phyloP scores from a whole-genome alignment of 2,113 vertebrate species.

The Clarias gariepinus region DNA sequence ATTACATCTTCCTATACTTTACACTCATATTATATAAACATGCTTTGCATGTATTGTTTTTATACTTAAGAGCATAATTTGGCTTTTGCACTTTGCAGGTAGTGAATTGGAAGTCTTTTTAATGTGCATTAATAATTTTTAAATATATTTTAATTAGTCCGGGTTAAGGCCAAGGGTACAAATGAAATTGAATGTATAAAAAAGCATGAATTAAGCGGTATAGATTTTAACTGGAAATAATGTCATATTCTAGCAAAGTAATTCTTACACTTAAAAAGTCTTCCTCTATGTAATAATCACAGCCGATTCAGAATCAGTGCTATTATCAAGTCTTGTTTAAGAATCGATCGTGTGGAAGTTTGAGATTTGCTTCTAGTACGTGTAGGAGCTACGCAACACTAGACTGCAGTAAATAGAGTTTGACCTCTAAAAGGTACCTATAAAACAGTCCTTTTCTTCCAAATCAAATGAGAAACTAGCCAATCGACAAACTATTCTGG shows the following conservation, averaged over 20 bases:
- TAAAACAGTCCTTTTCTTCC: background rate
- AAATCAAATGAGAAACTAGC: background rate
- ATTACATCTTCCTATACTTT: background rate
- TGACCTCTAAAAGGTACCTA: no score
- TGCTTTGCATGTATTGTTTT: background rate
- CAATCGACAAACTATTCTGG: background rate
- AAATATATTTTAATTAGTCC: background rate
- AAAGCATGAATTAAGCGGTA: no score
- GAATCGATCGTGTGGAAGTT: background rate
- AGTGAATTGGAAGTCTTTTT: background rate
- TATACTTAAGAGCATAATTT: background rate
- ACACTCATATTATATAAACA: background rate
- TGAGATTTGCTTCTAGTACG: background rate
- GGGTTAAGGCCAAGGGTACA: background rate
- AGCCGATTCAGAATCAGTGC: no score
- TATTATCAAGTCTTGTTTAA: no score
- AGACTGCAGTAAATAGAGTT: no score
- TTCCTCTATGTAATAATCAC: no score
- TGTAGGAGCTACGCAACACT: no score
- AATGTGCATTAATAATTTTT: background rate
- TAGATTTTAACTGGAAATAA: background rate
- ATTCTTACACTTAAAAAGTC: background rate
- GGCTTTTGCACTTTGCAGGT: background rate
- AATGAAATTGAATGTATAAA: background rate
- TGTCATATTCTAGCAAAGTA: background rate